phyloP scores from a whole-genome alignment of 1,140 invertebrate species.

The Bombus pascuorum region DNA sequence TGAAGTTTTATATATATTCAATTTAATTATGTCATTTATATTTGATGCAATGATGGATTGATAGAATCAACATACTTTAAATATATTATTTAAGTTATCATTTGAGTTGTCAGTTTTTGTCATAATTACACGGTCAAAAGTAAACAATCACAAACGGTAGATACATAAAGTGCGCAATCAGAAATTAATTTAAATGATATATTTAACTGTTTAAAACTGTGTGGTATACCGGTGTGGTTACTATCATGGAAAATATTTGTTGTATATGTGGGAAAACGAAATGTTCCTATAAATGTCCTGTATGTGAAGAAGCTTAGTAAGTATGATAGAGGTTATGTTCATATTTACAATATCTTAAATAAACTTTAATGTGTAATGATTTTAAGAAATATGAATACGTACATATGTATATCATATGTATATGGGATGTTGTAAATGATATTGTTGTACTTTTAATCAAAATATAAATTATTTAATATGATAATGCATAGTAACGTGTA shows the following conservation, averaged over 20 bases:
- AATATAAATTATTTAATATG: not conserved
- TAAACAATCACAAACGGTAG: not conserved
- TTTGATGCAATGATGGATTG: not conserved
- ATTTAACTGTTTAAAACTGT: not conserved
- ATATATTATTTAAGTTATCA: not conserved
- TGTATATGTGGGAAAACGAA: slow-evolving; percentile 63
- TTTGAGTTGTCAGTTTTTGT: not conserved
- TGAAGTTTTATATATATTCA: not conserved
- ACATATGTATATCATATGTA: not conserved
- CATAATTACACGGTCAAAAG: not conserved
- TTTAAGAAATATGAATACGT: not conserved
- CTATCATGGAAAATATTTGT: slow-evolving; percentile 60
- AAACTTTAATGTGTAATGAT: not conserved
- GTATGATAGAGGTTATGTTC: slow-evolving; percentile 59
- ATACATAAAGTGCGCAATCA: not conserved
- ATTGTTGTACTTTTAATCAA: no score
- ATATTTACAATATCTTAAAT: not conserved
- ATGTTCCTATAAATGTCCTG: slow-evolving; percentile 76
- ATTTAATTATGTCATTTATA: not conserved
- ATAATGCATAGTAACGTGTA: not conserved
- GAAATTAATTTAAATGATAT: not conserved
- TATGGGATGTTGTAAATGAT: no score
- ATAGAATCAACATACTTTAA: not conserved
- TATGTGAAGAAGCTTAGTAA: slow-evolving; percentile 75
- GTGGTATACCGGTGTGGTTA: no score